Base-by-base conservation (phyloP, 2,113 vertebrate species). In the Esox niger region DNA sequence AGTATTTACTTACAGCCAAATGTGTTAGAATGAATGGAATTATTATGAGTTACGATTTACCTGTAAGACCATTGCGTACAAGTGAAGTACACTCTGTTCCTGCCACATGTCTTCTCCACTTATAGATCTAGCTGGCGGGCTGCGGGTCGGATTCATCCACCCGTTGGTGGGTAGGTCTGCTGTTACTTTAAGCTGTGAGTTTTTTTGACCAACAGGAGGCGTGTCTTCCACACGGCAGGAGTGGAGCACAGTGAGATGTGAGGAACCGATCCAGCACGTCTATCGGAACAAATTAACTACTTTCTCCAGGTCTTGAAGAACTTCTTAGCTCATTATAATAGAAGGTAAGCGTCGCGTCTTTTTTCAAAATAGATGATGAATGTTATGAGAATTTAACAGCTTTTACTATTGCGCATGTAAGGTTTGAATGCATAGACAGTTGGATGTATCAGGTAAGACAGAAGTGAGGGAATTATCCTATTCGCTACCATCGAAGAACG, bases 161-260 rank as follows among this genome's bases (percentile, higher is more conserved):
- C 55, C 9, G 29, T 26, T 20, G 6, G 21, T 26, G 25, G 46
- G 32, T 11, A 31, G 20, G 38, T 55, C 20, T 76, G 61, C 76
- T 78, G 85, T 86, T 82, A 78, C 87, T 90, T 84, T 83, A 83
- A 86, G 88, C 89, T 86, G 80, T 83, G 81, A 43, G 69, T 73
- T 63, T 72, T 76, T 75, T 66, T 80, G 91, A 87, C 92, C 90
- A 76, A 91, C 86, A 91, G 94, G 93, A 93, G 95, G 95, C 94
- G 94, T 92, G 92, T 91, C 95, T 86, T 87, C 79, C 87, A 88
- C 80, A 66, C 83, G 80, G 82, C 85, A 86, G 74, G 72, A 78
- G 73, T 80, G 73, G 77, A 57, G 70, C 73, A 79, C 76, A 66
- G 23, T 72, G 73, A 86, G 76, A 75, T 65, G 77, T 63, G 15